Percentiles rank a stretch among this genome's conserved stretches.
Conservation (phyloP, 1,140 invertebrate genomes). For the Drosophila yakuba region DNA sequence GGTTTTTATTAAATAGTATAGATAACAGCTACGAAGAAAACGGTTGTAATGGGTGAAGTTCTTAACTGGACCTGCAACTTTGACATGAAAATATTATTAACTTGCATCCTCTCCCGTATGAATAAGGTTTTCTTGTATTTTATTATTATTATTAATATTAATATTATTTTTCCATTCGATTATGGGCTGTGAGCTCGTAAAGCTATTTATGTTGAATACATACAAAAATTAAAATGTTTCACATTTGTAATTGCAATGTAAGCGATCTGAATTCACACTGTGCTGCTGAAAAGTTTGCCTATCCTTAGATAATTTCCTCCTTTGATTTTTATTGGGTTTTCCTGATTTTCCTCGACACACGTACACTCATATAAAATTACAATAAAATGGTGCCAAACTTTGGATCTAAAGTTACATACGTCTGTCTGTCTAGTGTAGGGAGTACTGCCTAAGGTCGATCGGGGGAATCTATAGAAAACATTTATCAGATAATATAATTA, state of each 20-base stretch:
- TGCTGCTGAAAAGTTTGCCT: conserved; percentile 34
- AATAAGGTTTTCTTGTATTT: conserved; percentile 8
- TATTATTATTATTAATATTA: neutral
- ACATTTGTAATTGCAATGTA: conserved; percentile 55
- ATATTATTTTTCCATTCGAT: conserved; percentile 8
- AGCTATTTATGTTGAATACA: conserved; percentile 46
- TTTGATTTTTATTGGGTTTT: conserved; percentile 1
- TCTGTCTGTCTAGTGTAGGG: conserved; percentile 35
- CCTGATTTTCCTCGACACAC: conserved; percentile 24
- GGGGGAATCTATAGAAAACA: conserved; percentile 61
- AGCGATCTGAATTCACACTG: conserved; percentile 34
- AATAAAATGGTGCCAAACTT: conserved; percentile 56
- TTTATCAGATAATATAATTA: conserved; percentile 56
- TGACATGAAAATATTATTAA: conserved; percentile 24
- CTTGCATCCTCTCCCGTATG: neutral
- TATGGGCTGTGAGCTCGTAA: conserved; percentile 56
- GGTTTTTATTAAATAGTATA: conserved; percentile 67
- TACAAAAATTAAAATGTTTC: conserved; percentile 64
- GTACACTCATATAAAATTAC: conserved; percentile 65
- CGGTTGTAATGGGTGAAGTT: conserved; percentile 57
- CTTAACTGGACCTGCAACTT: conserved; percentile 46
- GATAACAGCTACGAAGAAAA: conserved; percentile 66
- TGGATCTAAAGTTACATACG: conserved; percentile 26
- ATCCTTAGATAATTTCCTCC: conserved; percentile 11
- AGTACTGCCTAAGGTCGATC: conserved; percentile 49